Base-by-base conservation (phyloP, 2,797 vertebrate species). In the Dromococcyx pavoninus region DNA sequence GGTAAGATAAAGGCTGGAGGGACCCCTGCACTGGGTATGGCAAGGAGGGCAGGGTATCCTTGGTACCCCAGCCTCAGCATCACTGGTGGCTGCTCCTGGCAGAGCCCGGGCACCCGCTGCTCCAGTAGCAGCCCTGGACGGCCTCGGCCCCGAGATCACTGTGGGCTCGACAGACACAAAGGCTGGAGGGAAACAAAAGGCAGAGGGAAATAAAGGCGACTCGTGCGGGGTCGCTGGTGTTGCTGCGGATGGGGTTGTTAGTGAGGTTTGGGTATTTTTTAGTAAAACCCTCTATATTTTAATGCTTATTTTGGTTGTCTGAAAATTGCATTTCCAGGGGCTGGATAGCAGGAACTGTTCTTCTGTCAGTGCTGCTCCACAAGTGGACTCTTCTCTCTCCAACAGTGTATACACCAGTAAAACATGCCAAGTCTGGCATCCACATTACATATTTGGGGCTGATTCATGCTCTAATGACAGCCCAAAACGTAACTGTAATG, bases 121-220 rank as follows among this genome's bases (percentile, higher is more conserved):
- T 4, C 37, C 18, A 11, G 44, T 23, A 10, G 37, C 54, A 13
- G n/a, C 0, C 0, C 39, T 21, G 46, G 17, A 46, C 5, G 16
- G 19, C n/a, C 50, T 25, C 17, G 17, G 67, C 70, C 51, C 50
- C 3, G 1, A 74, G 35, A 80, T 58, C 60, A 32, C 41, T 3
- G 3, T 53, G 79, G 41, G 69, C 78, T 86, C 0, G 2, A 41
- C 56, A 11, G n/a, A 80, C 78, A 95, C 88, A 93, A 95, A 95
- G 82, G 79, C 76, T 81, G 73, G 62, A 54, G 56, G 33, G 73
- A 86, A 95, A 94, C 91, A 93, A 95, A 93, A 93, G 79, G 51
- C 5, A 0, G 30, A 46, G 39, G 32, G 39, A 32, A 46, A 80
- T 16, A 56, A 87, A 86, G 19, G 65, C 35, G 14, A 78, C 71